Percentiles rank a stretch among this genome's conserved stretches.
Evolutionary conservation across 1,140 invertebrate genomes (phyloP).

Genomic region (Neoseiulus cucumeris): DNA sequence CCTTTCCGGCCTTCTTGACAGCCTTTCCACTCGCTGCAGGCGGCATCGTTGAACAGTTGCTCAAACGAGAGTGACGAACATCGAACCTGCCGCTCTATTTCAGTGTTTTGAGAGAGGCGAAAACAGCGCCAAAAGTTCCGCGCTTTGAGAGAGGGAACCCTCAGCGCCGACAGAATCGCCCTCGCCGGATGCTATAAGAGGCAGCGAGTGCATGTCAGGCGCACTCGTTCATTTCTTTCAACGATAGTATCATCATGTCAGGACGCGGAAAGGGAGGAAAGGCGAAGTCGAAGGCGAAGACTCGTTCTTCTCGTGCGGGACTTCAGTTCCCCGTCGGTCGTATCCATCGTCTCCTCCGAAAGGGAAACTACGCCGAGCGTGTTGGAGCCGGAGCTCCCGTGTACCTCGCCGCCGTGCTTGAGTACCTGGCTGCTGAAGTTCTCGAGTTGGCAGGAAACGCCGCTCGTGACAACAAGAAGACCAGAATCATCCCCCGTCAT

Average conservation of each 20-base stretch:
- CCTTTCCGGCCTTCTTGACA: conserved; percentile 12
- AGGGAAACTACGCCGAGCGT: conserved; percentile 37
- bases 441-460: conserved; percentile 46
- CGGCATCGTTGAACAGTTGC: neutral
- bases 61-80: no score
- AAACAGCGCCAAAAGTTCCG: no score
- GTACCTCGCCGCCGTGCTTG: conserved; percentile 29
- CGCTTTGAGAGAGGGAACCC: no score
- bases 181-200: no score
- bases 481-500: conserved; percentile 34
- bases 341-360: conserved; percentile 26
- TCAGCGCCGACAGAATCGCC: no score
- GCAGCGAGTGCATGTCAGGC: no score
- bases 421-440: conserved; percentile 31
- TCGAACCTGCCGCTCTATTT: no score
- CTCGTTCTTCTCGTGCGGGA: conserved; percentile 26
- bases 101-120: no score
- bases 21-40: conserved; percentile 39
- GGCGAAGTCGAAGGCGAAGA: conserved; percentile 16
- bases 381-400: conserved; percentile 38
- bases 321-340: conserved; percentile 29
- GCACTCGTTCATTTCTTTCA: no score
- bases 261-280: conserved; percentile 16
- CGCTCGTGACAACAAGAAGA: conserved; percentile 39
- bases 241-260: no score